Evolutionary conservation across 2,113 vertebrate species (phyloP).

Genomic region (Nerophis lumbriciformis): DNA sequence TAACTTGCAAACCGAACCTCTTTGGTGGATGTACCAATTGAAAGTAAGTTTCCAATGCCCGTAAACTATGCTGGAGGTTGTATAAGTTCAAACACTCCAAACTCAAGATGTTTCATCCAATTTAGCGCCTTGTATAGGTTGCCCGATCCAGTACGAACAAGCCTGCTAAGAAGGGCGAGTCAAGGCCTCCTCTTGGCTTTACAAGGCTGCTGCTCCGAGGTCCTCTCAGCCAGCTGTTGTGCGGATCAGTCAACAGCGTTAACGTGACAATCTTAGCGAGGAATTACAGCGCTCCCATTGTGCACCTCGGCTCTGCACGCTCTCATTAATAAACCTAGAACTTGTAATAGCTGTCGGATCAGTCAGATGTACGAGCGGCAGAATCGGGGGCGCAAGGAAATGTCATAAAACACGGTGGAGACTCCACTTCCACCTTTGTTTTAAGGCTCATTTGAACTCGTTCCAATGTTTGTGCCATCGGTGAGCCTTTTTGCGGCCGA

Average conservation of each 20-base stretch:
- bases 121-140: conserved; percentile 92
- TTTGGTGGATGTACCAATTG: neutral
- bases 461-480: conserved; percentile 68
- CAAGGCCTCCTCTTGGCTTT: conserved; percentile 81
- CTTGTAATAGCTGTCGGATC: conserved; percentile 89
- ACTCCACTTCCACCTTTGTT: conserved; percentile 85
- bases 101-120: conserved; percentile 71
- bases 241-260: conserved; percentile 91
- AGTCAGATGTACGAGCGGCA: conserved; percentile 83
- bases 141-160: conserved; percentile 73
- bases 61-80: conserved; percentile 26
- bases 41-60: conserved; percentile 5
- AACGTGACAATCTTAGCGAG: conserved; percentile 86
- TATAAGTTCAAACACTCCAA: conserved; percentile 17
- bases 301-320: conserved; percentile 82
- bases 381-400: conserved; percentile 74
- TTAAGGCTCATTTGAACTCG: conserved; percentile 81
- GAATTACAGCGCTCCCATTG: conserved; percentile 82
- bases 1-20: neutral
- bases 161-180: conserved; percentile 71
- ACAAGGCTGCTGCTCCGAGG: conserved; percentile 78
- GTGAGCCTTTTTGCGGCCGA: conserved; percentile 35
- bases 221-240: conserved; percentile 87
- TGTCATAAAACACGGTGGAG: conserved; percentile 82
- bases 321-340: conserved; percentile 94